A percentile compares a stretch with the other conserved stretches of the same genome.
These are phyloP conservation scores for Drosophila baimaii DNA, from an alignment of 1,140 invertebrate genomes.

Conservation along the genomic window DNA sequence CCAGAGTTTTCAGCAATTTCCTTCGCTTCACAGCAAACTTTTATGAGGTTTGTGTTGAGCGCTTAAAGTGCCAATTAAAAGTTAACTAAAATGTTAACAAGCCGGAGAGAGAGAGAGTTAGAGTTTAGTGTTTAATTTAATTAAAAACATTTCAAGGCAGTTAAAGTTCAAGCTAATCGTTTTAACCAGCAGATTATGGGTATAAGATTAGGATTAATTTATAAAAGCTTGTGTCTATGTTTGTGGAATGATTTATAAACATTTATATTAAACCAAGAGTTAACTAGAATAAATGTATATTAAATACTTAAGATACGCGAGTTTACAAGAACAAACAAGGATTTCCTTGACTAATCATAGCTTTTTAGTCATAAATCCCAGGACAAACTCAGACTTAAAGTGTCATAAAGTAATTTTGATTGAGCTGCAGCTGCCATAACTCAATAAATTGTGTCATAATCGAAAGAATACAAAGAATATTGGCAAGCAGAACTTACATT, in stretches of 20 bases:
- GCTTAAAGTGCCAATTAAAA: conserved; percentile 32
- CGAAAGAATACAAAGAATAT: background rate
- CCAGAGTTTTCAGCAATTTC: background rate
- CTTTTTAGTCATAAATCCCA: background rate
- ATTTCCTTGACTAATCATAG: background rate
- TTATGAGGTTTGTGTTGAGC: background rate
- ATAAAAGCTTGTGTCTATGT: background rate
- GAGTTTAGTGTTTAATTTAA: conserved; percentile 1
- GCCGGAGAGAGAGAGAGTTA: background rate
- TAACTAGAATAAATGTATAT: background rate
- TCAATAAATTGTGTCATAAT: conserved; percentile 13
- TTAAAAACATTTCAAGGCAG: background rate
- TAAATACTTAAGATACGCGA: background rate
- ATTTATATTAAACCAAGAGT: background rate
- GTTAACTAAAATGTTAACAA: conserved; percentile 18
- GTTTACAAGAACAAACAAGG: background rate
- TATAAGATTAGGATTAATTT: background rate
- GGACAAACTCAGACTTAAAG: background rate
- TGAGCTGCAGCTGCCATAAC: conserved; percentile 4
- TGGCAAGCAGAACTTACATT: conserved; percentile 88
- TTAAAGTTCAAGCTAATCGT: conserved; percentile 1
- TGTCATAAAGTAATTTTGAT: background rate
- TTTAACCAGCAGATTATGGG: background rate
- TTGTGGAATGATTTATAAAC: background rate
- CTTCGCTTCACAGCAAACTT: conserved; percentile 1